These are phyloP conservation scores for Zapus hudsonius DNA, from an alignment of 2,113 vertebrate species.

Conservation along the genomic window DNA sequence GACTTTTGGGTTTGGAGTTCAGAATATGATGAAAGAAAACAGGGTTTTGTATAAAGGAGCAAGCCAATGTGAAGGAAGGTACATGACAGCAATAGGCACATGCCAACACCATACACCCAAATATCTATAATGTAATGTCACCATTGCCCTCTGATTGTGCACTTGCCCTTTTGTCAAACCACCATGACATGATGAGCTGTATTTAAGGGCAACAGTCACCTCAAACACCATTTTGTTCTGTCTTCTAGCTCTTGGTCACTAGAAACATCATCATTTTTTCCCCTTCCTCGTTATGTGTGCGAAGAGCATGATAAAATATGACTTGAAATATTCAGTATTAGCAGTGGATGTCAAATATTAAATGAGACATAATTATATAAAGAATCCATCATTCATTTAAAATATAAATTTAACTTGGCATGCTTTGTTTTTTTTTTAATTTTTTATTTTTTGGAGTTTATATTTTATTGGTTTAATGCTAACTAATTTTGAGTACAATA, in stretches of 20 bases:
- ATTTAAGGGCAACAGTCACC: not conserved
- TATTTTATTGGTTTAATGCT: too few relatives aligned
- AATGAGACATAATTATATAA: not conserved
- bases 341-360: not conserved
- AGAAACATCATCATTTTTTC: not conserved
- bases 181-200: not conserved
- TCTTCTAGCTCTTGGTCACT: not conserved
- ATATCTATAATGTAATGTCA: not conserved
- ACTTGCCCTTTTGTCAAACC: not conserved
- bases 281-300: not conserved
- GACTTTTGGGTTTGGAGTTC: not conserved
- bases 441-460: too few relatives aligned
- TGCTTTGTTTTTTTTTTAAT: too few relatives aligned
- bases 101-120: not conserved
- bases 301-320: not conserved
- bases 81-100: not conserved
- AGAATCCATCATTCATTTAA: not conserved
- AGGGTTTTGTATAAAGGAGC: not conserved
- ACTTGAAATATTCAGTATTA: not conserved
- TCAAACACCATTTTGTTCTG: not conserved
- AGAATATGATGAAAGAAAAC: not conserved
- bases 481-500: too few relatives aligned
- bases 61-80: not conserved
- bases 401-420: constrained; percentile 1
- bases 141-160: not conserved